A percentile compares a stretch with the other conserved stretches of the same genome.
Conservation (phyloP, 2,888 invertebrate species). For the Drosophila buzzatii region DNA sequence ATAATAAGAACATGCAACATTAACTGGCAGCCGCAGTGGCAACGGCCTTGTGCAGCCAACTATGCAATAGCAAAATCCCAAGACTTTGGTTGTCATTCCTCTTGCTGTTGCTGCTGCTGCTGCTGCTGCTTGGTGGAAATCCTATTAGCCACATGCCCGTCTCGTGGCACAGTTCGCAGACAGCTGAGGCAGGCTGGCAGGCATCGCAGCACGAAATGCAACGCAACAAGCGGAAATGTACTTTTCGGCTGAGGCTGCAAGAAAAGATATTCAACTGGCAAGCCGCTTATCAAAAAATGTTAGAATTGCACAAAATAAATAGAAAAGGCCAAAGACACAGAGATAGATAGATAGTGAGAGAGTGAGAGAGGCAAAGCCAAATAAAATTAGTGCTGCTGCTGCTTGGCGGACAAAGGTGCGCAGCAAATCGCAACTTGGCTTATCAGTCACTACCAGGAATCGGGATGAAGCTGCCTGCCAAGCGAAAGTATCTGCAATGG, state of each 20-base stretch:
- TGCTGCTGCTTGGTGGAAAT: conserved; percentile 51
- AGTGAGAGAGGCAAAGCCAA: neutral
- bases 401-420: conserved; percentile 1
- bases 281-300: conserved; percentile 64
- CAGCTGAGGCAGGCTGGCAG: conserved; percentile 36
- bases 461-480: conserved; percentile 18
- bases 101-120: conserved; percentile 6
- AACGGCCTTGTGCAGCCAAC: conserved; percentile 61
- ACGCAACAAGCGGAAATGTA: conserved; percentile 69
- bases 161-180: conserved; percentile 58
- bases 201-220: conserved; percentile 45
- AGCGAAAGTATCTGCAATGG: conserved; percentile 17
- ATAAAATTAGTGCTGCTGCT: conserved; percentile 17
- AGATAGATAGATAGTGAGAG: neutral
- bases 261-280: conserved; percentile 59
- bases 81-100: conserved; percentile 49
- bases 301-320: conserved; percentile 5
- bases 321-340: neutral
- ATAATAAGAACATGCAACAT: conserved; percentile 53
- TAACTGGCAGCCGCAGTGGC: conserved; percentile 47
- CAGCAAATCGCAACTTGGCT: conserved; percentile 34
- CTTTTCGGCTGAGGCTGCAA: conserved; percentile 54
- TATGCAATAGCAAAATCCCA: conserved; percentile 67
- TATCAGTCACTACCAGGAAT: conserved; percentile 53
- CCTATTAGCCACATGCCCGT: conserved; percentile 76